A percentile compares a stretch with the other conserved stretches of the same genome.
Conservation (phyloP, 2,888 invertebrate genomes). For the Plebejus anna region DNA sequence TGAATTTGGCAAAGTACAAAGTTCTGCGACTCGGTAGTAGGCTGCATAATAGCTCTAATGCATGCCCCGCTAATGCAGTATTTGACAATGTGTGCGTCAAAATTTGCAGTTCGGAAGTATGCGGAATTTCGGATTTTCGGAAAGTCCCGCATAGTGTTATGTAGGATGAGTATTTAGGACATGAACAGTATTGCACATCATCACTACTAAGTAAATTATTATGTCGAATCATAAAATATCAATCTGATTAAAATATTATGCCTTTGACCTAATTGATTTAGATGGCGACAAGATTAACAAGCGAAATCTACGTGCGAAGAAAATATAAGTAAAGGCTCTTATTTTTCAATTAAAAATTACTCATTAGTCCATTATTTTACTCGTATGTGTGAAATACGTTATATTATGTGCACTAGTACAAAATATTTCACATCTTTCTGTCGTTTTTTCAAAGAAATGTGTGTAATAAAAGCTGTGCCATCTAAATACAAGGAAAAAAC, state of each 20-base stretch:
- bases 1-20: conserved; percentile 21
- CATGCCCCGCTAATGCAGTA: conserved; percentile 26
- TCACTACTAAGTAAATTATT: not conserved
- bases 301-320: too few relatives aligned
- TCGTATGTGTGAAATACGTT: too few relatives aligned
- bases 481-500: not conserved
- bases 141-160: not conserved
- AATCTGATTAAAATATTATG: too few relatives aligned
- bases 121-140: not conserved
- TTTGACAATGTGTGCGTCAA: conserved; percentile 1
- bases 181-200: not conserved
- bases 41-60: conserved; percentile 26
- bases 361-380: too few relatives aligned
- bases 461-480: not conserved
- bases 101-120: not conserved
- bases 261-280: too few relatives aligned
- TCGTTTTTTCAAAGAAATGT: not conserved
- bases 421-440: too few relatives aligned
- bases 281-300: too few relatives aligned
- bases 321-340: too few relatives aligned
- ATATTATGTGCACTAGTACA: too few relatives aligned
- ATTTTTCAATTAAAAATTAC: too few relatives aligned
- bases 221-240: too few relatives aligned
- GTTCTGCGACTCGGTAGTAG: conserved; percentile 1
- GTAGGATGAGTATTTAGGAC: not conserved